Evolutionary conservation across 2,797 vertebrate genomes (phyloP), one percentile per base, ranked within the genome.

Genomic region (Phyllotis vaccarum): DNA sequence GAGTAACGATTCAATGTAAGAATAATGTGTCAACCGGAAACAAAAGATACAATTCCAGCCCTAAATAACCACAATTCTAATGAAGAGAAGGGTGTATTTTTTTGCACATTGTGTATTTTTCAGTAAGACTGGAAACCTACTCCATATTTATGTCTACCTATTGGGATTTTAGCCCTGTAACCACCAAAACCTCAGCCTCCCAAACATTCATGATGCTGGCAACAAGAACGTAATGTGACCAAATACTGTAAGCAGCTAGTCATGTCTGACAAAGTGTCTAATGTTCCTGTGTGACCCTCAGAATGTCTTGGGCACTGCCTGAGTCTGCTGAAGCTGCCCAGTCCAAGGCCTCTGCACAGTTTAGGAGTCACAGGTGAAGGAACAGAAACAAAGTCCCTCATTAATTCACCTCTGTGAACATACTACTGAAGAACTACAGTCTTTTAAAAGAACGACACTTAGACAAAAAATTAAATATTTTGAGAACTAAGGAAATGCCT

Each of bases 141-240:
- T 66, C 21, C 52, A 64, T 60, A 87, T 3, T 89, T 54, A 58
- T 68, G 43, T 58, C 29, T 43, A 80, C 12, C 27, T 9, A 37
- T 94, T 94, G 62, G n/a, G 62, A 93, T 78, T 96, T 89, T n/a
- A 83, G 56, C 31, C 64, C 79, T 89, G 46, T 19, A 90, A 91
- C 29, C 31, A n/a, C 37, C n/a, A 94, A 76, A 87, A 89, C 54
- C 37, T 83, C n/a, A 83, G 52, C 19, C 76, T 94, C 2, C 7
- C 31, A 79, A 96, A 97, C 62, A 92, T 43, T 49, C 60, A 95
- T 40, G 60, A 95, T 16, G 90, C 89, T 43, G 95, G 0, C 3
- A 16, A 88, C 74, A 93, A 97, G 64, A 90, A 89, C 13, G 52
- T 10, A 86, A 92, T 40, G 0, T 2, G 79, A 60, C 34, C 34